Evolutionary conservation across 2,113 vertebrate species (phyloP).

Genomic region (Mobula hypostoma): DNA sequence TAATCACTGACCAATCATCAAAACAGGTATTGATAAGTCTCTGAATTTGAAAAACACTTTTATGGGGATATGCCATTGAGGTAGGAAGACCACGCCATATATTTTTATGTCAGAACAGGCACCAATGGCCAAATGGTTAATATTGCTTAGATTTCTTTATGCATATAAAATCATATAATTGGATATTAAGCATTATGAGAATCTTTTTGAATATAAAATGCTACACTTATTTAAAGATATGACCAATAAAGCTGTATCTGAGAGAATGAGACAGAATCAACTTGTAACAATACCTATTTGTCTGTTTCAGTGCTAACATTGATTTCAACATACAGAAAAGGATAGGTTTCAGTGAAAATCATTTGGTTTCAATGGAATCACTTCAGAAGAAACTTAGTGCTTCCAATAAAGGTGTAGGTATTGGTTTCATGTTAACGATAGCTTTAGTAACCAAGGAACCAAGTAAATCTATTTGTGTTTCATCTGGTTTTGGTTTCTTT

Average conservation of each 20-base stretch:
- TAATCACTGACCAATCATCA: too few relatives aligned
- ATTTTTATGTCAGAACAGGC: too few relatives aligned
- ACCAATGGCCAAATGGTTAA: too few relatives aligned
- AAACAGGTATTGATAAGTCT: too few relatives aligned
- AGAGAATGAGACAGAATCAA: not conserved
- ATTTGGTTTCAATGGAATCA: not conserved
- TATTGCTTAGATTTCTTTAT: too few relatives aligned
- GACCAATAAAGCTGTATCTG: not conserved
- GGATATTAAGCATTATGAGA: not conserved
- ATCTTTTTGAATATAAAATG: not conserved
- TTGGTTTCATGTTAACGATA: not conserved
- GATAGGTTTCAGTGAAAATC: not conserved
- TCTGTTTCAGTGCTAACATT: not conserved
- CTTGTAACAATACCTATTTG: not conserved
- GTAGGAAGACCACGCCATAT: too few relatives aligned
- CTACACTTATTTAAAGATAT: not conserved
- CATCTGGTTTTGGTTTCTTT: constrained; percentile 14
- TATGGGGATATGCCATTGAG: too few relatives aligned
- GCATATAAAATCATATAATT: not conserved
- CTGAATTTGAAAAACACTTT: too few relatives aligned
- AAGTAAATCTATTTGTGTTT: constrained; percentile 25
- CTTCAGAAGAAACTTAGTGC: not conserved
- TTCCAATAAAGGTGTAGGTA: not conserved
- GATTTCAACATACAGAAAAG: not conserved
- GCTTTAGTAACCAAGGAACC: constrained; percentile 17